A percentile compares a stretch with the other conserved stretches of the same genome.
phyloP scores from a whole-genome alignment of 2,888 invertebrate genomes.

The Antheraea yamamai region DNA sequence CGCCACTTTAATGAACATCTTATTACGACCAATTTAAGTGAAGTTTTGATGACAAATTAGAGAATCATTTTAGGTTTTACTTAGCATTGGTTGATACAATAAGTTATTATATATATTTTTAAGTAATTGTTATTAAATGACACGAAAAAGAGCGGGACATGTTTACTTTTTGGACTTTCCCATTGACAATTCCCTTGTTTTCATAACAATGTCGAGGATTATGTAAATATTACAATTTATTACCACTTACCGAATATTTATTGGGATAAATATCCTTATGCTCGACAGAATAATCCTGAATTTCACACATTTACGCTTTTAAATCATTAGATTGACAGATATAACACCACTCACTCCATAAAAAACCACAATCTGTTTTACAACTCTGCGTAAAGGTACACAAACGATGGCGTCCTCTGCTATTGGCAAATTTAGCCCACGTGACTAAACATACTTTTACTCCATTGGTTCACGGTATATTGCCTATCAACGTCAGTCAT shows the following conservation, averaged over 20 bases:
- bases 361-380: constrained; percentile 80
- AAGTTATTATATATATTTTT: background rate
- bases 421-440: constrained; percentile 79
- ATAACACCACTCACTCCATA: constrained; percentile 80
- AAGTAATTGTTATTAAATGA: constrained; percentile 47
- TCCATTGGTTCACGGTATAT: constrained; percentile 64
- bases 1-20: constrained; percentile 54
- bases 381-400: constrained; percentile 79
- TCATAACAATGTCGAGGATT: constrained; percentile 45
- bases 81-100: background rate
- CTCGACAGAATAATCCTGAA: constrained; percentile 86
- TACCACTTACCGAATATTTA: constrained; percentile 86
- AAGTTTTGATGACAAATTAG: background rate
- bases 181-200: constrained; percentile 61
- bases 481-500: constrained; percentile 56
- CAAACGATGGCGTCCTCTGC: constrained; percentile 75
- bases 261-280: constrained; percentile 85
- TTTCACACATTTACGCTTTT: constrained; percentile 85
- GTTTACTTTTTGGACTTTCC: constrained; percentile 70
- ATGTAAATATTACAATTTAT: constrained; percentile 30
- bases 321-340: constrained; percentile 78
- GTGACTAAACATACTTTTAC: constrained; percentile 63
- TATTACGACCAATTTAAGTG: constrained; percentile 12
- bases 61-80: background rate
- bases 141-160: constrained; percentile 80